phyloP scores from a whole-genome alignment of 2,888 invertebrate species.

The Aphidius colemani region DNA sequence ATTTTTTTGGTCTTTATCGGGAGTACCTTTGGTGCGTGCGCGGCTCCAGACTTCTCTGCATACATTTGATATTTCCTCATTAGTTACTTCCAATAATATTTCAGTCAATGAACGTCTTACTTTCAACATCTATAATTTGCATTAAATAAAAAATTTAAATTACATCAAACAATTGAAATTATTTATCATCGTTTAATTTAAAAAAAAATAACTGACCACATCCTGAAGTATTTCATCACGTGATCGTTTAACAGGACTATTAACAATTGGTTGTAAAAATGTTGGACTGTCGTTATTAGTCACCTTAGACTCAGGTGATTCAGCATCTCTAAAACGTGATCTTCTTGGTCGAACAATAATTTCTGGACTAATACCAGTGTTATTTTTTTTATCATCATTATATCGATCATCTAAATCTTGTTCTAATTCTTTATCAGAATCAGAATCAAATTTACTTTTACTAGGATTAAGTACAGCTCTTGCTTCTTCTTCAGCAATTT shows the following conservation, averaged over 20 bases:
- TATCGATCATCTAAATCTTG: constrained; percentile 43
- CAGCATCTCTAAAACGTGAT: constrained; percentile 58
- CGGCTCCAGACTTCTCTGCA: constrained; percentile 85
- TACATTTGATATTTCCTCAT: constrained; percentile 82
- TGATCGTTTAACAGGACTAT: constrained; percentile 60
- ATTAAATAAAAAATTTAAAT: constrained; percentile 5
- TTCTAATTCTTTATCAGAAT: constrained; percentile 59
- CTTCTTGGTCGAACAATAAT: constrained; percentile 52
- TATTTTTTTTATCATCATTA: constrained; percentile 44
- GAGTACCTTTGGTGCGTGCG: constrained; percentile 80
- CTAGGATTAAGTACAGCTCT: constrained; percentile 59
- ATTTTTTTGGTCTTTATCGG: constrained; percentile 46
- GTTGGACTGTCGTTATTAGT: constrained; percentile 46
- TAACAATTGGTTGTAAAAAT: constrained; percentile 35
- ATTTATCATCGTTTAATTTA: constrained; percentile 10
- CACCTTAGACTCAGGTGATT: constrained; percentile 50
- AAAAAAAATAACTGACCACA: constrained; percentile 63
- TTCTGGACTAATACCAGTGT: constrained; percentile 51
- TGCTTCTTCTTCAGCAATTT: constrained; percentile 64
- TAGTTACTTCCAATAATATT: constrained; percentile 91
- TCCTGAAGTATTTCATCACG: constrained; percentile 72
- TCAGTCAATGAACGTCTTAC: constrained; percentile 90
- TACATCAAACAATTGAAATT: background rate
- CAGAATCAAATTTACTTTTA: constrained; percentile 66
- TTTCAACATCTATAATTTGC: constrained; percentile 74